Evolutionary conservation across 92 coral and sea anemone species (phyloP).

Genomic region (Porites cylindrica): DNA sequence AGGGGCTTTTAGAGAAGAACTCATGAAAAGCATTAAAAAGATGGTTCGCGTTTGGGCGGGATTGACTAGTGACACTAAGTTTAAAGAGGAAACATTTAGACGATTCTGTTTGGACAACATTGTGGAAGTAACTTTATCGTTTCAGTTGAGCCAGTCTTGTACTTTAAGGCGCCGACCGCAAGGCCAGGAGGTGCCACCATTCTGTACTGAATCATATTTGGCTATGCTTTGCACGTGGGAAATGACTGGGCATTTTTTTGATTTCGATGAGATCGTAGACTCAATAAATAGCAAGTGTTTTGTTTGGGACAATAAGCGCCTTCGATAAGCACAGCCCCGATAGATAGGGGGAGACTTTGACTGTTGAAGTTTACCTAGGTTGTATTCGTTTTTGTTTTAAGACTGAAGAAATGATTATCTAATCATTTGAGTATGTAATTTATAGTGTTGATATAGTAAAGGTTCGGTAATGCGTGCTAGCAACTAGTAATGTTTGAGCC

Average conservation of each 20-base stretch:
- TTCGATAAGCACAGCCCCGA: neutral
- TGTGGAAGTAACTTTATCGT: neutral
- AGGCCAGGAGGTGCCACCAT: neutral
- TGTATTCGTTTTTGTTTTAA: no score
- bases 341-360: no score
- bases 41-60: conserved; percentile 4
- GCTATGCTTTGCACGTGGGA: neutral
- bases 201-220: neutral
- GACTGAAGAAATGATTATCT: no score
- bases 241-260: neutral
- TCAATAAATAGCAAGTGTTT: neutral
- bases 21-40: neutral
- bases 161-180: no score
- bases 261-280: neutral
- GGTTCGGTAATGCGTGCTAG: no score
- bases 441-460: no score
- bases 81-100: neutral
- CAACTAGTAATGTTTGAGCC: no score
- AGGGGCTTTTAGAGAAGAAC: neutral
- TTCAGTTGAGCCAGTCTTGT: neutral
- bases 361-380: no score
- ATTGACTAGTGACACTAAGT: neutral
- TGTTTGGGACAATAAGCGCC: neutral
- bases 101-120: neutral
- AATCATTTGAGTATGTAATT: no score